A percentile compares a stretch with the other conserved stretches of the same genome.
These are phyloP conservation scores for Mus spretus DNA, from an alignment of 2,797 vertebrate genomes.

Conservation along the genomic window DNA sequence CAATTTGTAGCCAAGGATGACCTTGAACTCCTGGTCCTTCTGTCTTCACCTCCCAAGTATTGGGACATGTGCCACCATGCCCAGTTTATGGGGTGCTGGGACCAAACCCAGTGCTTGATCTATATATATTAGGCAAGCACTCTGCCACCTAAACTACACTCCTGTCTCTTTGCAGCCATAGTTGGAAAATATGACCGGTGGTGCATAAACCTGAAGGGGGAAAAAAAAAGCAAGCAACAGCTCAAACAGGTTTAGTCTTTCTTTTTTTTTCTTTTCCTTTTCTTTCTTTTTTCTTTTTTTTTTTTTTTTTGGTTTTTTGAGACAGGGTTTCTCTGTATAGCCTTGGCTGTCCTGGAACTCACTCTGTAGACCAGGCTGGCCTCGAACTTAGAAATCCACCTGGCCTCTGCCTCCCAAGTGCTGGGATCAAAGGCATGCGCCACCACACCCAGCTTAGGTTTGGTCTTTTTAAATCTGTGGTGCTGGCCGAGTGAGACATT, in stretches of 20 bases:
- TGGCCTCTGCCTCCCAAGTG: too few relatives aligned
- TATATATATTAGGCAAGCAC: background rate
- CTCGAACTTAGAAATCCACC: too few relatives aligned
- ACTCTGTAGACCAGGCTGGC: too few relatives aligned
- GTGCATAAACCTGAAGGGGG: background rate
- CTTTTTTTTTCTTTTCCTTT: too few relatives aligned
- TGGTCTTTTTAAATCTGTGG: background rate
- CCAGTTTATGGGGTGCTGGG: background rate
- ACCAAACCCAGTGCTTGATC: too few relatives aligned
- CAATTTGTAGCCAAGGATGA: background rate
- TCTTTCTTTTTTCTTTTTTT: too few relatives aligned
- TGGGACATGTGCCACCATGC: background rate
- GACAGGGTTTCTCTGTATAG: too few relatives aligned
- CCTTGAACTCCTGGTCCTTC: background rate
- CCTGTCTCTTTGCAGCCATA: background rate
- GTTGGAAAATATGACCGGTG: background rate
- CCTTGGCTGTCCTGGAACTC: too few relatives aligned
- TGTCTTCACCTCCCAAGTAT: background rate
- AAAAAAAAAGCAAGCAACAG: background rate
- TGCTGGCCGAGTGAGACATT: background rate
- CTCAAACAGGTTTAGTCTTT: background rate
- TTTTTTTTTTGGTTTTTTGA: too few relatives aligned
- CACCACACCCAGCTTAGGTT: background rate
- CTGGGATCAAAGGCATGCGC: too few relatives aligned
- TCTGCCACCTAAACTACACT: background rate